These are phyloP conservation scores for Otolemur garnettii DNA, from an alignment of 2,113 vertebrate genomes.

Conservation along the genomic window DNA sequence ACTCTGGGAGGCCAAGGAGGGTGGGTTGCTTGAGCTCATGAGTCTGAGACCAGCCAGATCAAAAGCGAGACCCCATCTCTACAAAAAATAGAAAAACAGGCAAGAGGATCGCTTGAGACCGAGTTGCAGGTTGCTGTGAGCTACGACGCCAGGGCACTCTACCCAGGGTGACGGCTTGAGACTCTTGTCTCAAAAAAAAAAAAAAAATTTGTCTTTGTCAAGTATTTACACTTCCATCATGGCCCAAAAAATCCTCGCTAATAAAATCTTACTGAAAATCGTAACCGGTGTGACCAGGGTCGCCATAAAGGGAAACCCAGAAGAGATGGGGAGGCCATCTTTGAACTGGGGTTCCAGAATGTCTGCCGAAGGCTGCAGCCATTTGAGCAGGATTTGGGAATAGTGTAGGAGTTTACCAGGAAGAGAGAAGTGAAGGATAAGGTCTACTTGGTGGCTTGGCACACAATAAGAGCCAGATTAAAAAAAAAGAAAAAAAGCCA, in stretches of 20 bases:
- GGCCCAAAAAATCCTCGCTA: background rate
- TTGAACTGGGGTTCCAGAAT: slow-evolving; percentile 5
- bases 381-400: slow-evolving; percentile 10
- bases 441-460: background rate
- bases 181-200: too few species aligned
- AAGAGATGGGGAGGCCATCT: background rate
- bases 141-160: too few species aligned
- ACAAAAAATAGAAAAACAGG: too few species aligned
- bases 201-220: background rate
- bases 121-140: too few species aligned
- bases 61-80: too few species aligned
- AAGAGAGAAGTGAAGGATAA: slow-evolving; percentile 17
- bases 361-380: background rate
- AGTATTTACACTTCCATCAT: background rate
- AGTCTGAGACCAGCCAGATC: too few species aligned
- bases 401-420: background rate
- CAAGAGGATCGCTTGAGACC: too few species aligned
- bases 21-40: too few species aligned
- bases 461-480: background rate
- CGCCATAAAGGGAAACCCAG: slow-evolving; percentile 31
- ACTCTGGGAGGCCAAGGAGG: too few species aligned
- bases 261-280: slow-evolving; percentile 36
- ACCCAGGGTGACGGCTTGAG: too few species aligned
- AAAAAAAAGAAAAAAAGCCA: background rate
- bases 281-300: slow-evolving; percentile 18